Evolutionary conservation across 2,888 invertebrate genomes (phyloP), one percentile per base, ranked within the genome.

Genomic region (Melanargia galathea): DNA sequence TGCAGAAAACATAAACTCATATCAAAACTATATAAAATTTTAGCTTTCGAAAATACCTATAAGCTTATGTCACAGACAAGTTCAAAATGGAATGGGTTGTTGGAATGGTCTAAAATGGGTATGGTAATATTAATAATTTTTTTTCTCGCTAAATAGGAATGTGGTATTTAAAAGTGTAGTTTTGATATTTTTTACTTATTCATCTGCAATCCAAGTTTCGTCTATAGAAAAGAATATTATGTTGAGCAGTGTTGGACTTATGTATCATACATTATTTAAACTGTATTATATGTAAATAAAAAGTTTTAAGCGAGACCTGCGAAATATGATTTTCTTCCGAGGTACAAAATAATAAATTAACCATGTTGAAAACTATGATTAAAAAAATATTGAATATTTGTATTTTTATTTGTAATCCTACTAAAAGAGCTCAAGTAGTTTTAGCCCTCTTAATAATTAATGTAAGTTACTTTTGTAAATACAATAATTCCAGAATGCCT

Each of bases 281-380:
- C 81, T 90, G 90, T 90, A 90, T 84, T 66, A 88, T 88, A 90
- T 91, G 90, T 90, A 91, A 89, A 91, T 90, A 90, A 85, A 85
- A 80, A 78, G 70, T 80, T 85, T 75, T 81, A 90, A 87, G 83
- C 83, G 87, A 87, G 81, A 88, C 83, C 84, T 86, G 86, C 87
- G 85, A 90, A 84, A 88, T 90, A 90, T 90, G 83, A 87, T 90
- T 91, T 90, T 89, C 90, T 91, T 90, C 90, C 87, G 89, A 89
- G 90, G 89, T 90, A 90, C 90, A 90, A 90, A 52, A 87, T 86
- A 86, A 89, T 86, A 78, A 89, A 87, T 84, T 90, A 91, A 89
- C 89, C 90, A 90, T 90, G 90, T 91, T 90, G 88, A 90, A 83
- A 86, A 87, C 81, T 90, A 90, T 86, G 83, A 90, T 89, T 90